These are phyloP conservation scores for Bombus balteatus DNA, from an alignment of 1,140 invertebrate species.

Conservation along the genomic window DNA sequence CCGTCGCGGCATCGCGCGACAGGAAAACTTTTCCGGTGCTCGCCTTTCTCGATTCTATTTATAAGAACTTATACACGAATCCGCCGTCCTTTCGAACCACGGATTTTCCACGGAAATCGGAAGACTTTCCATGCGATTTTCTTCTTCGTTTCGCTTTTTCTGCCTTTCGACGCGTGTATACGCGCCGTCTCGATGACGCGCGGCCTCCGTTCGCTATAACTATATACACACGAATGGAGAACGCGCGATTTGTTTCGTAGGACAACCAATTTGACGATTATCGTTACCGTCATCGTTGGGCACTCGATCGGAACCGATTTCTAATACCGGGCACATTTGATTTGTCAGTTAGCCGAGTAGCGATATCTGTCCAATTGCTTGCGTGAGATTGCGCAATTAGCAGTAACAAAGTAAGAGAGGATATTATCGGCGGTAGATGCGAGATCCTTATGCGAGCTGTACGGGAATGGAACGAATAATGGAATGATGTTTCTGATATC, in stretches of 20 bases:
- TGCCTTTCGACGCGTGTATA: no score
- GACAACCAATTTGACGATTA: not conserved
- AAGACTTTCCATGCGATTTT: conserved; percentile 15
- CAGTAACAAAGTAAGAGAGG: conserved; percentile 44
- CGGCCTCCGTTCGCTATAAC: no score
- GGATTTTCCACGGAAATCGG: conserved; percentile 44
- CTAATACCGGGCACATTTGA: conserved; percentile 29
- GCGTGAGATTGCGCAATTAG: conserved; percentile 66
- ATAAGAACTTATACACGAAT: conserved; percentile 35
- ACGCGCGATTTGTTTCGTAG: conserved; percentile 12
- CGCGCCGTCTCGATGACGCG: not conserved
- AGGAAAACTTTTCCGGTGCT: conserved; percentile 69
- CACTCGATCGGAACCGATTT: conserved; percentile 47
- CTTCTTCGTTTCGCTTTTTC: not conserved
- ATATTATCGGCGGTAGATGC: conserved; percentile 29
- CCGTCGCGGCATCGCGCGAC: conserved; percentile 51
- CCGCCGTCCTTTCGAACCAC: not conserved
- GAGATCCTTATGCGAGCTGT: not conserved
- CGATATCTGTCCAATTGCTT: conserved; percentile 58
- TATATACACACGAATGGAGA: no score
- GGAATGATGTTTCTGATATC: not conserved
- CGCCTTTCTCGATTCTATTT: conserved; percentile 62
- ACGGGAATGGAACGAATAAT: not conserved
- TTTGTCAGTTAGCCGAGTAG: conserved; percentile 24
- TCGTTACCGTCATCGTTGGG: conserved; percentile 32